A percentile compares a stretch with the other conserved stretches of the same genome.
These are phyloP conservation scores for Stegana nigrithorax DNA, from an alignment of 2,888 invertebrate genomes.

Conservation along the genomic window DNA sequence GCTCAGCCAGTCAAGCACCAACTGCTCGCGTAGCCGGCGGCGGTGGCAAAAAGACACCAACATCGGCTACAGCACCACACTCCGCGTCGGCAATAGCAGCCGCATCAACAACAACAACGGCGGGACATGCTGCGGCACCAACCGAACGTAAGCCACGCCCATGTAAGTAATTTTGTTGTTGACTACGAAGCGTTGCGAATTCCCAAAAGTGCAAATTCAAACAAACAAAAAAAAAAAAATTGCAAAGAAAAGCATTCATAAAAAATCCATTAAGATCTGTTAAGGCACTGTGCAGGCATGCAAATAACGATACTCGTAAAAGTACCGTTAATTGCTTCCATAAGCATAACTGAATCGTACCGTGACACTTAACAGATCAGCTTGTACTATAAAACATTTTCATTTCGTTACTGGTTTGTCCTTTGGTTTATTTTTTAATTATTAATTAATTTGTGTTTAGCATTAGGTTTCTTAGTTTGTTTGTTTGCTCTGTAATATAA, in stretches of 20 bases:
- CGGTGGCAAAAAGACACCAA: constrained; percentile 74
- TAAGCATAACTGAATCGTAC: no score
- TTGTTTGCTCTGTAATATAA: constrained; percentile 10
- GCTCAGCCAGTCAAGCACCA: constrained; percentile 69
- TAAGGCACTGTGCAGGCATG: no score
- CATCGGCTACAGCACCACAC: constrained; percentile 66
- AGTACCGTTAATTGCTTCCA: no score
- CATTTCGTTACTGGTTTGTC: neutral
- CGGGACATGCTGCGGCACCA: constrained; percentile 59
- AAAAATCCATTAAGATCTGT: no score
- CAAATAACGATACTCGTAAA: no score
- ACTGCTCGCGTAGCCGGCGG: constrained; percentile 72
- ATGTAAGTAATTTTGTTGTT: constrained; percentile 72
- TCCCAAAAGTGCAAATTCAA: neutral
- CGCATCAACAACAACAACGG: neutral
- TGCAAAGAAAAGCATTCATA: neutral
- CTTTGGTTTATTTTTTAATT: no score
- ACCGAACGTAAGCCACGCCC: constrained; percentile 76
- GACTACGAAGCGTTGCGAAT: constrained; percentile 18
- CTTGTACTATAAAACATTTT: neutral
- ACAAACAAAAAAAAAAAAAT: constrained; percentile 15
- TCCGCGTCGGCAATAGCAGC: constrained; percentile 70
- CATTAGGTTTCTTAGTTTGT: neutral
- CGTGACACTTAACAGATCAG: no score
- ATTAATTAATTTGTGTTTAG: neutral